Evolutionary conservation across 2,888 invertebrate genomes (phyloP).

Genomic region (Keiferia lycopersicella): DNA sequence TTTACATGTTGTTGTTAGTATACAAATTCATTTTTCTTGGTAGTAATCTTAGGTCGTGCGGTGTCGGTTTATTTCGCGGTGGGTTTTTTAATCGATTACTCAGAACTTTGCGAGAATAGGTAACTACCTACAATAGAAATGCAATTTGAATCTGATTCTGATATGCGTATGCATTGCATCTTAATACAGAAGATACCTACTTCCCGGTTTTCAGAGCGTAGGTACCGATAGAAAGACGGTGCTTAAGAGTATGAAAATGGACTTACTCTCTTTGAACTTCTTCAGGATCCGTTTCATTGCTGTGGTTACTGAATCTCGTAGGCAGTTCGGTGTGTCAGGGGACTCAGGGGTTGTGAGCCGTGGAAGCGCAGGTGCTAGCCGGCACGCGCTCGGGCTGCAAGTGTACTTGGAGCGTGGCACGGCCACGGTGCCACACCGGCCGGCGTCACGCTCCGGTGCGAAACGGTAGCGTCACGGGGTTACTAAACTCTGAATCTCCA

Average conservation of each 20-base stretch:
- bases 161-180: no score
- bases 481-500: conserved; percentile 56
- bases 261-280: conserved; percentile 68
- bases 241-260: not conserved
- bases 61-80: not conserved
- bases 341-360: conserved; percentile 15
- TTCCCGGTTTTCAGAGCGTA: not conserved
- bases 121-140: not conserved
- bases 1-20: not conserved
- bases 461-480: conserved; percentile 62
- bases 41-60: not conserved
- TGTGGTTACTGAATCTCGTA: not conserved
- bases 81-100: not conserved
- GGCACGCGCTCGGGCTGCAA: conserved; percentile 61
- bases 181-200: not conserved
- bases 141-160: not conserved
- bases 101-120: not conserved
- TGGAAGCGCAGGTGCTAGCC: conserved; percentile 46
- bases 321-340: not conserved
- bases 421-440: conserved; percentile 33
- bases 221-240: not conserved
- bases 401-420: conserved; percentile 43
- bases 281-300: conserved; percentile 67
- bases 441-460: conserved; percentile 58
- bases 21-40: conserved; percentile 1